Percentiles rank a stretch among this genome's conserved stretches.
These are phyloP conservation scores for Ophthalmolycus amberensis DNA, from an alignment of 2,113 vertebrate genomes.

Conservation along the genomic window DNA sequence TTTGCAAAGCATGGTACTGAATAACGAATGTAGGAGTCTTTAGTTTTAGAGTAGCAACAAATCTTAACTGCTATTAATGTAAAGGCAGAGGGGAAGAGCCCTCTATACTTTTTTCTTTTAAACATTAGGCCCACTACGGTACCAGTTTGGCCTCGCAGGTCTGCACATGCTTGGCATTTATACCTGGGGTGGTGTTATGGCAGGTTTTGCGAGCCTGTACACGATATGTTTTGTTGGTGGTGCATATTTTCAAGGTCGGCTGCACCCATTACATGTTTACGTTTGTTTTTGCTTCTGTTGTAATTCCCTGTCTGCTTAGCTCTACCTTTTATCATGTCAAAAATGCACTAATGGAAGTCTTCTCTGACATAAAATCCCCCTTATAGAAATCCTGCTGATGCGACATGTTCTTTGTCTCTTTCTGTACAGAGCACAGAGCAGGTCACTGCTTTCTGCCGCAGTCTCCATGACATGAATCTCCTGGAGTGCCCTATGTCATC, in stretches of 20 bases:
- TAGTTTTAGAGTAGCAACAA: not conserved
- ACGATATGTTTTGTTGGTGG: slow-evolving; percentile 7
- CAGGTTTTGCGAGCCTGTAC: slow-evolving; percentile 30
- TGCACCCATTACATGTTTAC: not conserved
- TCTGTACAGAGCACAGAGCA: slow-evolving; percentile 89
- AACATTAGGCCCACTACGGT: not conserved
- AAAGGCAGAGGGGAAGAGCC: not conserved
- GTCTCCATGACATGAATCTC: slow-evolving; percentile 92
- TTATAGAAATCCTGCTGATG: not conserved
- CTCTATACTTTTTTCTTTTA: not conserved
- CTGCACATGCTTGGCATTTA: slow-evolving; percentile 62
- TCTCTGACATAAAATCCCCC: not conserved
- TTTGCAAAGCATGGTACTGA: not conserved
- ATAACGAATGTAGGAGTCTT: not conserved
- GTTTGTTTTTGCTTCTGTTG: not conserved
- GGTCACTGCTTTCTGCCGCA: slow-evolving; percentile 88
- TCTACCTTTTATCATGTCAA: not conserved
- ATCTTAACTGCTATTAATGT: not conserved
- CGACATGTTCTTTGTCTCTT: not conserved
- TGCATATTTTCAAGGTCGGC: slow-evolving; percentile 8
- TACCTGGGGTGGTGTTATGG: slow-evolving; percentile 33
- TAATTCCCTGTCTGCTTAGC: not conserved
- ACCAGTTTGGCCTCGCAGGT: slow-evolving; percentile 48
- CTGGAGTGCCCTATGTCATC: slow-evolving; percentile 79
- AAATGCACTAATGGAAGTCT: not conserved